Evolutionary conservation across 2,797 vertebrate species (phyloP), one percentile per base, ranked within the genome.

Genomic region (Poeciliopsis gracilis): DNA sequence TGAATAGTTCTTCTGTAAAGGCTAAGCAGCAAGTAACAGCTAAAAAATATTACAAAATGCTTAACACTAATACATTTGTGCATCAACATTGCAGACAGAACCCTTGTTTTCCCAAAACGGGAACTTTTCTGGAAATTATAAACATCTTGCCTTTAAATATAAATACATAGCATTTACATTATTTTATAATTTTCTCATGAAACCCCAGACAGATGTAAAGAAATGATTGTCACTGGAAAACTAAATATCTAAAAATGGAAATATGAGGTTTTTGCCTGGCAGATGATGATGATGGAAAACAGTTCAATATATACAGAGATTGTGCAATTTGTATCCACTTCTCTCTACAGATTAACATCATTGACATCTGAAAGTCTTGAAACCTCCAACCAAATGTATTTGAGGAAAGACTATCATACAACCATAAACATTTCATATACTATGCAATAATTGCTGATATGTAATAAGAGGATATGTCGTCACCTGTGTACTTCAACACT

Each of bases 341-440:
- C 75, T 78, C 77, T 81, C 82, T 74, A 45, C 78, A 85, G 85
- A 83, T 73, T 25, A 80, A 80, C 76, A 84, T 61, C 82, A 77
- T 72, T 78, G 53, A 30, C 78, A 79, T 91, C 86, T 83, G 82
- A 79, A 83, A 76, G 36, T 81, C 72, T 82, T 83, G 80, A 55
- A 80, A 55, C 66, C 69, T 28, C 15, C 25, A 73, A 46, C 76
- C 73, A 80, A 73, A 76, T 75, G 73, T 76, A 88, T 76, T 78
- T 78, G 78, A 79, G 25, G 63, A 47, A 11, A 30, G 47, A 55
- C 59, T 81, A 33, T 12, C 33, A 12, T 73, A 47, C 70, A 33
- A 61, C 76, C 41, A 81, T 85, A 79, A 74, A 78, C 3, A 63
- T 76, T 71, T 72, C 28, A 82, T 30, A 23, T 47, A 13, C 59